These are phyloP conservation scores for human DNA, from an alignment of 2,113 vertebrate genomes.

Conservation along the genomic window GRCh38 chrX:152413001-152413500, in stretches of 20 bases:
- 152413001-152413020: neutral
- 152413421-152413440: neutral
- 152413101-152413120: neutral
- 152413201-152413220: neutral
- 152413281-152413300: neutral
- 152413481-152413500: neutral
- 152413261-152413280: slow-evolving; percentile 5
- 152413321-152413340: neutral
- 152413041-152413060: neutral
- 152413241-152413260: neutral
- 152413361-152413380: neutral
- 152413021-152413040: neutral
- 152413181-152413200: neutral
- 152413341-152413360: neutral
- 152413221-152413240: neutral
- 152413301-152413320: neutral
- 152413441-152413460: neutral
- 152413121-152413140: neutral
- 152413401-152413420: neutral
- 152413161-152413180: slow-evolving; percentile 6
- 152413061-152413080: neutral
- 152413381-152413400: neutral
- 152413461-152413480: neutral
- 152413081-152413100: neutral
- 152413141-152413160: neutral